These are phyloP conservation scores for Neoniphon sammara DNA, from an alignment of 2,797 vertebrate species.

Conservation along the genomic window DNA sequence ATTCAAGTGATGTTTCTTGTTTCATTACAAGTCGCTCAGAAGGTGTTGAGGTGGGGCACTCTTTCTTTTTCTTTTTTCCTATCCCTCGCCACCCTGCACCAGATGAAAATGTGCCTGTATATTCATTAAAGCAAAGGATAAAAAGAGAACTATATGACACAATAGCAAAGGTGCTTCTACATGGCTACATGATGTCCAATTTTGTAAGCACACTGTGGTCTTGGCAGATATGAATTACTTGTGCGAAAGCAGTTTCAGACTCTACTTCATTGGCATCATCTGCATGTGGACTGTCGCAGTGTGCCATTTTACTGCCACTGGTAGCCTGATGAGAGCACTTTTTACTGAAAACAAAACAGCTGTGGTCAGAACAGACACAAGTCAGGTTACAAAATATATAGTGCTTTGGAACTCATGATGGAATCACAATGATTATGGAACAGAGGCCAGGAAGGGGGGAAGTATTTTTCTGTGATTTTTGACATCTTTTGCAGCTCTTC, in stretches of 20 bases:
- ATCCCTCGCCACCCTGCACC: no score
- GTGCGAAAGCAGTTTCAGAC: background rate
- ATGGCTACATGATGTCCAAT: background rate
- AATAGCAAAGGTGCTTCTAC: background rate
- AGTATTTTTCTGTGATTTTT: background rate
- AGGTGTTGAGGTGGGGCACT: background rate
- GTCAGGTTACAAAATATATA: constrained; percentile 6
- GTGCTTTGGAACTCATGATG: background rate
- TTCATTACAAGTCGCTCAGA: constrained; percentile 38
- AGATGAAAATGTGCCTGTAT: background rate
- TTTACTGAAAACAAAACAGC: background rate
- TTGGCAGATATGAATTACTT: background rate
- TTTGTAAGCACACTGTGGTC: background rate
- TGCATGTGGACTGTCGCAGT: background rate
- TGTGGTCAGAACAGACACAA: background rate
- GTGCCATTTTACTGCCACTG: no score
- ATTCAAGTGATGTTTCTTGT: constrained; percentile 6
- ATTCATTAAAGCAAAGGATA: background rate
- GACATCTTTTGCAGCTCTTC: background rate
- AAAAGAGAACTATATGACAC: background rate
- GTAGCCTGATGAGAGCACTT: background rate
- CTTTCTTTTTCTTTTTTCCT: background rate
- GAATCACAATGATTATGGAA: background rate
- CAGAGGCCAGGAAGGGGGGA: background rate
- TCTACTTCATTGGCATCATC: background rate